Evolutionary conservation across 2,113 vertebrate genomes (phyloP), one percentile per base, ranked within the genome.

Genomic region (Vidua macroura): DNA sequence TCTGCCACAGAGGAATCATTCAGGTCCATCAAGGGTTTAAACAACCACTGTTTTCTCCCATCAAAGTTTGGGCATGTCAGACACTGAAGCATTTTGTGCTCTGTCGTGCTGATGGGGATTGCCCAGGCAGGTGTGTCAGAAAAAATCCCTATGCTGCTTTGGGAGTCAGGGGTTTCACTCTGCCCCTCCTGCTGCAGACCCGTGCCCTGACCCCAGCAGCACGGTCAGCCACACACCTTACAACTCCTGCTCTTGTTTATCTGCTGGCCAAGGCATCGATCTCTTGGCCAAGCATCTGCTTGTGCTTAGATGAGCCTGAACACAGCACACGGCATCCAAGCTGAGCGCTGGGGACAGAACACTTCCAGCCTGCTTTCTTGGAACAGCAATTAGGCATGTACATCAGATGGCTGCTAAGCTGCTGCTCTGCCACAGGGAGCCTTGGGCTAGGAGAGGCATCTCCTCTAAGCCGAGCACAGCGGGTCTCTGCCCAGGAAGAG

Each of bases 141-240:
- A 43, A 22, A 49, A 78, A 27, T 5, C 46, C 24, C 12, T 22
- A 2, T 31, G 28, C 56, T 9, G 3, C 5, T 1, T 22, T 8
- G 52, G 30, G 51, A 59, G 35, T 27, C 25, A 20, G 35, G 15
- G 35, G 22, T 35, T 37, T 59, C 37, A 11, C 46, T 37, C 56
- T 76, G 44, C 13, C 13, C 4, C 25, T 46, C 28, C 23, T 39
- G 41, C 33, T 78, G 66, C 58, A 24, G 35, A 11, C 7, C 49
- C 53, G 13, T 9, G 11, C 13, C 75, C 31, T 15, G 22, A n/a
- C 20, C 67, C 30, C 1, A 9, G 35, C 43, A 41, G 25, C n/a
- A 23, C 1, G 0, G 10, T 18, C 64, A 59, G 56, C 15, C 23
- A 2, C 9, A 1, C 63, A 62, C 44, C 35, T 10, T 1, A 15